A percentile compares a stretch with the other conserved stretches of the same genome.
Evolutionary conservation across 2,888 invertebrate species (phyloP).

Genomic region (Branchipolynoe longqiensis): DNA sequence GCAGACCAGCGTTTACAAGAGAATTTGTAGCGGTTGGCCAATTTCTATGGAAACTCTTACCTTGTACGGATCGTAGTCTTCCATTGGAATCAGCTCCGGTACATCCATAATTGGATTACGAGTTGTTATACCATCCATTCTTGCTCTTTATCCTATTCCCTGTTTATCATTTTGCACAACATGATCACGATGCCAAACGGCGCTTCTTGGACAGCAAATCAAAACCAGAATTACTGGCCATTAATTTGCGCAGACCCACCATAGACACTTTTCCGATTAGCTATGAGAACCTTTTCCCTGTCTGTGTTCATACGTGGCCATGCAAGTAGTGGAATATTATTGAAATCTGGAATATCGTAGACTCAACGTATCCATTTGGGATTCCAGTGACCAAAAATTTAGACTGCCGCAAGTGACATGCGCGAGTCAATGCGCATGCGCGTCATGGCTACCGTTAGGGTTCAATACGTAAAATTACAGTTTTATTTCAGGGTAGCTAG

Average conservation of each 20-base stretch:
- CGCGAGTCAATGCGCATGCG: slow-evolving; percentile 50
- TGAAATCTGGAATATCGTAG: neutral
- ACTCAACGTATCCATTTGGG: slow-evolving; percentile 21
- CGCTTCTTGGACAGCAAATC: slow-evolving; percentile 49
- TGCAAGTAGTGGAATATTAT: neutral
- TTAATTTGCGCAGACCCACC: slow-evolving; percentile 9
- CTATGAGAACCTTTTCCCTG: neutral
- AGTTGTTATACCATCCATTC: slow-evolving; percentile 54
- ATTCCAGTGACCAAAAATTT: slow-evolving; percentile 58
- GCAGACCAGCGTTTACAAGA: neutral
- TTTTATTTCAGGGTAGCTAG: too few species aligned
- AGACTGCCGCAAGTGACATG: slow-evolving; percentile 56
- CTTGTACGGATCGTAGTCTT: slow-evolving; percentile 62
- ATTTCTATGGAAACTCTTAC: slow-evolving; percentile 42
- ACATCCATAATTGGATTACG: slow-evolving; percentile 59
- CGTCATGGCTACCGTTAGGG: neutral
- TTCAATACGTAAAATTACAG: neutral
- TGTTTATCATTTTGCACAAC: slow-evolving; percentile 57
- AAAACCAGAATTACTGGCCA: slow-evolving; percentile 37
- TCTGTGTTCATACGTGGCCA: slow-evolving; percentile 19
- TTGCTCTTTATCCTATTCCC: slow-evolving; percentile 23
- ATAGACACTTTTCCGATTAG: slow-evolving; percentile 4
- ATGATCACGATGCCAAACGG: slow-evolving; percentile 53
- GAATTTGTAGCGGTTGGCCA: neutral
- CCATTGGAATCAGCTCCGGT: slow-evolving; percentile 62